Conservation (phyloP, 2,113 vertebrate genomes). For the Chlamydotis undulata region DNA sequence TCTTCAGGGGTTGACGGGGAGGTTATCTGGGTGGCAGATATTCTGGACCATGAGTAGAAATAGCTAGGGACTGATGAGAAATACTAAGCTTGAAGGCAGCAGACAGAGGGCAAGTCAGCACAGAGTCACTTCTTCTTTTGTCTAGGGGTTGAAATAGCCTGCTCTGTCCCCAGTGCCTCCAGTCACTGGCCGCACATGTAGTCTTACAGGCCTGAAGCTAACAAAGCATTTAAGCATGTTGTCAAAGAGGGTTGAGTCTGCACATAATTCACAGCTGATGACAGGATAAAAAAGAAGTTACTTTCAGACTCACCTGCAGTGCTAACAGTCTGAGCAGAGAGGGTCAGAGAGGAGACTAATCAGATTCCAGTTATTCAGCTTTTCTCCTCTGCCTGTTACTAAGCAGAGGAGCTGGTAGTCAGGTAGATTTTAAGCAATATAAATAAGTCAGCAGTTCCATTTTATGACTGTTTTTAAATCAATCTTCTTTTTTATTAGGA, state of each 20-base stretch:
- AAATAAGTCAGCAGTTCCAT: background rate
- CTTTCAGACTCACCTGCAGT: background rate
- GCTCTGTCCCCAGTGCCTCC: background rate
- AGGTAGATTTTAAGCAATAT: background rate
- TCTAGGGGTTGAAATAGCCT: background rate
- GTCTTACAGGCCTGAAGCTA: background rate
- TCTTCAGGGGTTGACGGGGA: background rate
- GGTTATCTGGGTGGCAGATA: background rate
- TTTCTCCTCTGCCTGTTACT: background rate
- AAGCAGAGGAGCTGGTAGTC: background rate
- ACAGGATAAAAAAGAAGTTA: conserved; percentile 18
- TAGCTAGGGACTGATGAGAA: background rate
- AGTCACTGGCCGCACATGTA: accelerated
- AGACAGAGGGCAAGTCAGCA: background rate
- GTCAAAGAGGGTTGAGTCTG: background rate
- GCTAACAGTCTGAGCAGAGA: background rate
- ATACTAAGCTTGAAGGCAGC: background rate
- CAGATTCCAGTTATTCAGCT: background rate
- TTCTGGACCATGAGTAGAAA: background rate
- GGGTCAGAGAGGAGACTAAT: background rate
- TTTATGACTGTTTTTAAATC: background rate
- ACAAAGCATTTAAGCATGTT: conserved; percentile 2
- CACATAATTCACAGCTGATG: conserved; percentile 21
- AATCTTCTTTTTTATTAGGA: background rate
- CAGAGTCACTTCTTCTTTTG: conserved; percentile 1